Conservation (phyloP, 2,888 invertebrate species). For the Temnothorax ravouxi region DNA sequence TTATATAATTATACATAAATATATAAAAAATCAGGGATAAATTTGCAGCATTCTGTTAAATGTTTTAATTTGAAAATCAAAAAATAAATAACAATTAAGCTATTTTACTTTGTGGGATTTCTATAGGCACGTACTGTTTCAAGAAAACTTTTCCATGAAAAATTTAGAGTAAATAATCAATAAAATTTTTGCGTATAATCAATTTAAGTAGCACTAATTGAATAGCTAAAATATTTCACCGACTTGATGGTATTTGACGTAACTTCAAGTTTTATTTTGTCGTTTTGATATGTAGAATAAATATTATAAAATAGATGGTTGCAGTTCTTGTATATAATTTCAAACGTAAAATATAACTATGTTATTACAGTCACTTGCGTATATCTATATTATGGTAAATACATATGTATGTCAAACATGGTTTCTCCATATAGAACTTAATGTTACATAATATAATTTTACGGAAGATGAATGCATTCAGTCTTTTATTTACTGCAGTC, state of each 20-base stretch:
- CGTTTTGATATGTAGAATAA: background rate
- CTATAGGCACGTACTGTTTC: too few relatives aligned
- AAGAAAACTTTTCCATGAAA: too few relatives aligned
- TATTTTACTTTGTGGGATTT: too few relatives aligned
- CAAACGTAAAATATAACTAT: background rate
- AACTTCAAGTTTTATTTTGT: background rate
- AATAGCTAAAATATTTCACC: too few relatives aligned
- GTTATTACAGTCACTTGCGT: background rate
- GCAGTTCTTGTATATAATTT: background rate
- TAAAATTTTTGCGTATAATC: too few relatives aligned
- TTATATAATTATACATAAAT: too few relatives aligned
- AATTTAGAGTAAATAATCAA: too few relatives aligned
- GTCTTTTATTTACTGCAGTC: background rate
- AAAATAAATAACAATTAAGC: too few relatives aligned
- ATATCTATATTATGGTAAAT: background rate
- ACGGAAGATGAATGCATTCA: background rate
- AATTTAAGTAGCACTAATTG: too few relatives aligned
- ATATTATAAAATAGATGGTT: background rate
- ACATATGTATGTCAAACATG: background rate
- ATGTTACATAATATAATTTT: conserved; percentile 1
- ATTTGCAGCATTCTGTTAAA: too few relatives aligned
- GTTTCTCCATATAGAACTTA: background rate
- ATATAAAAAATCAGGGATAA: too few relatives aligned
- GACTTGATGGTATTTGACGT: background rate
- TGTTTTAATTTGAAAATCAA: too few relatives aligned